phyloP scores from a whole-genome alignment of 37 sponge, comb jelly and placozoan genomes.

The Cliona cf. orientalis region DNA sequence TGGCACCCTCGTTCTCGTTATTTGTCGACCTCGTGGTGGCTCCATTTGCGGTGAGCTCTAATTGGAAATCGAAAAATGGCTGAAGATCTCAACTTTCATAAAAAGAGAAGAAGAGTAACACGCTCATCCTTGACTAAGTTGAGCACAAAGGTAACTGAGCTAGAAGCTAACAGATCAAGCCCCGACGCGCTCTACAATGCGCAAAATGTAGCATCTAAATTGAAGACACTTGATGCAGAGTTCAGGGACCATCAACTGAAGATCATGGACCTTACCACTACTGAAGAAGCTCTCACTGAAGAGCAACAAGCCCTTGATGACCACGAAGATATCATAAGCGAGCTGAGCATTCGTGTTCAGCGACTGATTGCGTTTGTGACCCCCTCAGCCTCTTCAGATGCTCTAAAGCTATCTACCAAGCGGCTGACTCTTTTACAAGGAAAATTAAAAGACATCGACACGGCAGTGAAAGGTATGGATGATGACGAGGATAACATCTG shows the following conservation, averaged over 20 bases:
- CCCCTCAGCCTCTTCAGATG: neutral
- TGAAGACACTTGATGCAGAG: conserved; percentile 3
- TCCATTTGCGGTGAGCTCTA: neutral
- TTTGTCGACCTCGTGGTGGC: neutral
- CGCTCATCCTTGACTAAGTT: conserved; percentile 11
- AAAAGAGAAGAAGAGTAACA: conserved; percentile 19
- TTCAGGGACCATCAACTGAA: neutral
- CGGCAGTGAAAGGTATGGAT: no score
- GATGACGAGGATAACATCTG: neutral
- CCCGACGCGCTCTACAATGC: neutral
- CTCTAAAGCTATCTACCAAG: neutral
- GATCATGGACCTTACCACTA: conserved; percentile 1
- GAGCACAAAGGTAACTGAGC: conserved; percentile 6
- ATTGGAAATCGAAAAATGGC: neutral
- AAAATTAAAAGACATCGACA: neutral
- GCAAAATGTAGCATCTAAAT: neutral
- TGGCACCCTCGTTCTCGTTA: neutral
- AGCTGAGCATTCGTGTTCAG: no score
- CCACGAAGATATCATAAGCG: no score
- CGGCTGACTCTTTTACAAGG: neutral
- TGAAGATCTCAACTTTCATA: neutral
- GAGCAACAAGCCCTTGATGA: no score
- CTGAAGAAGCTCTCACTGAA: no score
- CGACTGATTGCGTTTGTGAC: no score
- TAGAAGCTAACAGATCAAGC: neutral